These are phyloP conservation scores for Corynorhinus townsendii DNA, from an alignment of 2,113 vertebrate genomes.

Conservation along the genomic window DNA sequence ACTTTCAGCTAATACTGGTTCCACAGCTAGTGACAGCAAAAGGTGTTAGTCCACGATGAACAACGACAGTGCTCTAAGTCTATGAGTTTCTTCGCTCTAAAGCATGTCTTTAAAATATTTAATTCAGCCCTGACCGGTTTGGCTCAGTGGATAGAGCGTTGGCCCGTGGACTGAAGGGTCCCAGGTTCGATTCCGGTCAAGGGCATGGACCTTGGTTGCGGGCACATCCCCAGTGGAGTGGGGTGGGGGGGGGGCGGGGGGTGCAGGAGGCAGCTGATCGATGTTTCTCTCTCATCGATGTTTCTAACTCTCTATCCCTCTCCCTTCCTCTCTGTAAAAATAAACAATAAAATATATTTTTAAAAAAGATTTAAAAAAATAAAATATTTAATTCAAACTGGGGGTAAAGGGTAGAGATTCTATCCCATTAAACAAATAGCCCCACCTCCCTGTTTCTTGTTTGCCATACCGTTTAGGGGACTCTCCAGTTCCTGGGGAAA, in stretches of 20 bases:
- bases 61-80: background rate
- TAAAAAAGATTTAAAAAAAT: background rate
- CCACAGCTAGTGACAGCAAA: background rate
- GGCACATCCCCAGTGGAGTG: no score
- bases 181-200: no score
- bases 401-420: accelerated
- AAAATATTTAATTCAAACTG: background rate
- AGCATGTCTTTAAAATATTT: background rate
- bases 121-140: background rate
- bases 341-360: no score
- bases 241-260: no score
- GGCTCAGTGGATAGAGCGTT: no score
- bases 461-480: background rate
- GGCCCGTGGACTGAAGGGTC: no score
- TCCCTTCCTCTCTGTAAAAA: no score
- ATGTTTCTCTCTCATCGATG: no score
- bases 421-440: background rate
- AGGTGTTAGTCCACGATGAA: background rate
- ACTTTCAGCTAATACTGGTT: background rate
- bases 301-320: no score
- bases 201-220: no score
- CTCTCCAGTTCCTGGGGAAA: background rate
- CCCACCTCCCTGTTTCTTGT: background rate
- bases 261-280: no score
- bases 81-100: background rate